Base-by-base conservation (phyloP, 2,797 vertebrate species). In the Phoeniculus purpureus region DNA sequence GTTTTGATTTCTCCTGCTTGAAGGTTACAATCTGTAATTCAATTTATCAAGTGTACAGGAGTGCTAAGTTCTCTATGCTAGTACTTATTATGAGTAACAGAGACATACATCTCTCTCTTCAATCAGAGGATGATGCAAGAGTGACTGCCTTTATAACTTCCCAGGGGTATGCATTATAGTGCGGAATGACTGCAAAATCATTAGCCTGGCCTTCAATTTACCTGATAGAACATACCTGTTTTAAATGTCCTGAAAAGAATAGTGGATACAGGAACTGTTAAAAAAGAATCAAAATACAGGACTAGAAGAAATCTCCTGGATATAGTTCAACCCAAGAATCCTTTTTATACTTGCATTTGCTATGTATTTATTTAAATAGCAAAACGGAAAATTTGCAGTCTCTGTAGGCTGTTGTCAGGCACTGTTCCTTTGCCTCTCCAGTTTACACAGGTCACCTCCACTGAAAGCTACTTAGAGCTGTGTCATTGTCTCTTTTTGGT, bases 21-120 rank as follows among this genome's bases (percentile, higher is more conserved):
- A 80, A 75, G 67, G 29, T 87, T 88, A 93, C 82, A 90, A 64
- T 66, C 15, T 78, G 15, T 66, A 81, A 59, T 65, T 89, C 8
- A 60, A 29, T 70, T 85, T 78, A 74, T 37, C 17, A 88, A 85
- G n/a, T 2, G 4, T 31, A 76, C 6, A 48, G 55, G 80, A 45
- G 29, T 66, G n/a, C 80, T 60, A 93, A 71, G 12, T 77, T 90
- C 27, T 86, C 55, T 40, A 37, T 55, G 34, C 23, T 88, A 61
- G 51, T 55, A 76, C 48, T 74, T 72, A 48, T 32, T 85, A 81
- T 59, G 52, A 75, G 75, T 85, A 90, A 93, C 84, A 61, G 55
- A 84, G 40, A 74, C 0, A 1, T 29, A 34, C 31, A 34, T 75
- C 50, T 81, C 26, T 76, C 54, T 72, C 45, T 60, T 73, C 60